Evolutionary conservation across 2,888 invertebrate genomes (phyloP), one percentile per base, ranked within the genome.

Genomic region (Microctonus brassicae): DNA sequence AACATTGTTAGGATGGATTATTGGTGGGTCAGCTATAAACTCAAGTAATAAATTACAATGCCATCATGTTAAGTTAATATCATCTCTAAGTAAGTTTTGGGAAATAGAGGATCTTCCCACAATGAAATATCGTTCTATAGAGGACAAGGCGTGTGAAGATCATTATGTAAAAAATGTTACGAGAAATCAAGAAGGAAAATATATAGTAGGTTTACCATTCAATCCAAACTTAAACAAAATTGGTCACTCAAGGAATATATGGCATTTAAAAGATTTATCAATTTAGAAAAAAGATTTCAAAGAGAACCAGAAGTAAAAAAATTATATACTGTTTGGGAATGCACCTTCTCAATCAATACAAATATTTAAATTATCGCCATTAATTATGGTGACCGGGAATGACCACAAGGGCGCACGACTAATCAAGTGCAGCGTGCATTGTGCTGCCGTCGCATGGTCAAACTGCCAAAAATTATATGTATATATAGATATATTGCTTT

Each of bases 41-140:
- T n/a, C n/a, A n/a, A n/a, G n/a, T n/a, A n/a, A n/a, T n/a, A n/a
- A n/a, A n/a, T n/a, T n/a, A n/a, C n/a, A n/a, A n/a, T n/a, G n/a
- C n/a, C n/a, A n/a, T n/a, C 68, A 20, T 29, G 68, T 0, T 24
- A 75, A 24, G 20, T 47, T 6, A 20, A 52, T n/a, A 17, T 76
- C 0, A 36, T 60, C 13, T 73, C 64, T 57, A n/a, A n/a, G n/a
- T n/a, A n/a, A n/a, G n/a, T 78, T 79, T 68, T 77, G 77, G 78
- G 63, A 71, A 57, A 69, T 78, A 10, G 77, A 79, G 64, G 77
- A 75, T 39, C 22, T 74, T 36, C 33, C 29, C 0, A 58, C 34
- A 4, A 29, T 11, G 34, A 64, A 52, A 6, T 26, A 52, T 22
- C 22, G 57, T 11, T 69, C 71, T 0, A 7, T n/a, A 3, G 60